Evolutionary conservation across 2,797 vertebrate genomes (phyloP), one percentile per base, ranked within the genome.

Genomic region (Cyprinodon diabolis): DNA sequence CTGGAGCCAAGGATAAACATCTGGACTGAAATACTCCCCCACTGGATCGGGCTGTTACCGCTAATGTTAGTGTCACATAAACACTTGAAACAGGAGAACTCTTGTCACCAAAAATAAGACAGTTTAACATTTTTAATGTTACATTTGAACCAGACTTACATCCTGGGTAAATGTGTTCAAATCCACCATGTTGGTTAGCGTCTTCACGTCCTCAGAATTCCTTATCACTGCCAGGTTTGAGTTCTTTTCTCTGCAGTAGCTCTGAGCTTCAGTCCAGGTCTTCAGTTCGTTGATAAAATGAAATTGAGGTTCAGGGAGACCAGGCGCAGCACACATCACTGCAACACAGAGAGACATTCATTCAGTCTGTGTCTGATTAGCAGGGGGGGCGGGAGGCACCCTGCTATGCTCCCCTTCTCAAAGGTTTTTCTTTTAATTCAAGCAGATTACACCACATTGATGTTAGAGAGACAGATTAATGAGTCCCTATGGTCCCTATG

Each of bases 201-300:
- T 19, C 1, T 23, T 17, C 47, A 72, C 6, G 0, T 84, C 79
- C 25, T 83, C 72, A 69, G 66, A 35, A 74, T 12, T 66, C 25
- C 60, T 37, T 12, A 86, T 30, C 5, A 74, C 69, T 43, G 76
- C 86, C 73, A 88, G 82, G 80, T 84, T 74, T 45, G 19, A 65
- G 76, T 77, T 35, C 0, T 67, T n/a, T 5, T 66, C 45, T 47
- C 40, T 65, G 62, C 62, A 65, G 62, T 19, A 65, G 19, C 17
- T 43, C 52, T 2, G 77, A 3, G 86, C 86, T 48, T 86, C 84
- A 37, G 25, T 25, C 30, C 60, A 19, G 55, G 0, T 78, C 75
- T 62, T 82, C 8, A 0, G 4, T 3, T 78, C 71, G 69, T 77
- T 60, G 23, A 87, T 45, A 45, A 84, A 77, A 60, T 72, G 35